Conservation (phyloP, 2,888 invertebrate species). For the Prosapia bicincta region DNA sequence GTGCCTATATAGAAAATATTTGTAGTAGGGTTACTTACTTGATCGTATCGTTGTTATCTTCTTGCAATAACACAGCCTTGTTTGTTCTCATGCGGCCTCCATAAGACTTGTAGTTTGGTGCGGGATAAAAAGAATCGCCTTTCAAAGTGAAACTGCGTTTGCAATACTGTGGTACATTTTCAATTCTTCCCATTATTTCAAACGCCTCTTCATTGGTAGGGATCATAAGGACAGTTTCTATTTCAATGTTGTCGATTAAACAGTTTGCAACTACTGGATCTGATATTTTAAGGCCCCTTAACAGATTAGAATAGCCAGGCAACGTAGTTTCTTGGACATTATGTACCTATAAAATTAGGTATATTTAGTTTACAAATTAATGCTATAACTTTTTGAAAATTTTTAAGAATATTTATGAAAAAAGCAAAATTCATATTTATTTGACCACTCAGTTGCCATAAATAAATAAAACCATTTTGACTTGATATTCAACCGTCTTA, state of each 20-base stretch:
- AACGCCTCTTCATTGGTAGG: slow-evolving; percentile 65
- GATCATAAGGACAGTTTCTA: slow-evolving; percentile 77
- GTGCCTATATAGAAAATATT: too few relatives aligned
- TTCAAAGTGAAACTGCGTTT: slow-evolving; percentile 61
- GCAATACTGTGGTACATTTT: slow-evolving; percentile 66
- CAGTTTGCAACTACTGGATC: slow-evolving; percentile 80
- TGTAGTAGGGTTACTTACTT: too few relatives aligned
- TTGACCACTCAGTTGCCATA: too few relatives aligned
- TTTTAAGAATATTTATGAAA: too few relatives aligned
- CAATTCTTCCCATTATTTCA: slow-evolving; percentile 58
- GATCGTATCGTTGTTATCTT: slow-evolving; percentile 61
- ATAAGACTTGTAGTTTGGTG: slow-evolving; percentile 73
- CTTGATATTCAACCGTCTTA: too few relatives aligned
- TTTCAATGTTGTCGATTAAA: slow-evolving; percentile 68
- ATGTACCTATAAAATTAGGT: not conserved
- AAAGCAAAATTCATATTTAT: too few relatives aligned
- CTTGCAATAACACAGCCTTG: slow-evolving; percentile 58
- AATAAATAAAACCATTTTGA: too few relatives aligned
- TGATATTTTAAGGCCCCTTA: slow-evolving; percentile 67
- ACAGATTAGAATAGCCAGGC: slow-evolving; percentile 51
- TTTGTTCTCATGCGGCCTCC: slow-evolving; percentile 5
- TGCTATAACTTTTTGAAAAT: too few relatives aligned
- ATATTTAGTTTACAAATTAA: too few relatives aligned
- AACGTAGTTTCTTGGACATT: slow-evolving; percentile 18
- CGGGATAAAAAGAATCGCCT: slow-evolving; percentile 67